phyloP scores from a whole-genome alignment of 2,797 vertebrate genomes.

The Hemibagrus guttatus region DNA sequence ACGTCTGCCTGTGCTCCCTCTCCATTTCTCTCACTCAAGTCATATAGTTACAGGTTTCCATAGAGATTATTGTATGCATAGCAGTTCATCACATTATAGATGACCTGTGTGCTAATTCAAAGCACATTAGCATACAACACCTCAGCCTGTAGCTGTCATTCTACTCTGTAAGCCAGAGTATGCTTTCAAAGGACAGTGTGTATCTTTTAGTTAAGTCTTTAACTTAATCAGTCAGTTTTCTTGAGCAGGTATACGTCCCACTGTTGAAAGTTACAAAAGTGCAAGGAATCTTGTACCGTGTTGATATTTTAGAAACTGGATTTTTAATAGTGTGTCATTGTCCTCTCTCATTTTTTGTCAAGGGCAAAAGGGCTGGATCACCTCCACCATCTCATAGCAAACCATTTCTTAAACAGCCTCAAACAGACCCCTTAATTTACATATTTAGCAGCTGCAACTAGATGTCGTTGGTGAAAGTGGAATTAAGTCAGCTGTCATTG shows the following conservation, averaged over 20 bases:
- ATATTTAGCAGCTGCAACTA: not conserved
- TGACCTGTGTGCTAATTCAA: not conserved
- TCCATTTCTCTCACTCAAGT: not conserved
- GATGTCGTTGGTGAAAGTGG: not conserved
- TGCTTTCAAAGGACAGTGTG: not conserved
- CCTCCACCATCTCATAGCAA: not conserved
- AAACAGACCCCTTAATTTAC: not conserved
- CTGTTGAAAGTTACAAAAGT: not conserved
- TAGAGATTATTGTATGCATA: not conserved
- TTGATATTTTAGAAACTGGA: not conserved
- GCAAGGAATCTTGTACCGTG: not conserved
- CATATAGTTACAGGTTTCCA: not conserved
- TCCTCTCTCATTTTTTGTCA: not conserved
- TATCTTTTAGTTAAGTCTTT: not conserved
- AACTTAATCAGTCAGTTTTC: not conserved
- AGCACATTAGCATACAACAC: not conserved
- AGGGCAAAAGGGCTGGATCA: not conserved
- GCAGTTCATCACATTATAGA: not conserved
- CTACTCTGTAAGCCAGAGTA: not conserved
- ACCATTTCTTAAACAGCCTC: not conserved
- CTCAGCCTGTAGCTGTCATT: not conserved
- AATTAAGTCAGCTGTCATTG: not conserved
- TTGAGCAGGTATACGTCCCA: not conserved
- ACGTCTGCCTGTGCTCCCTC: not conserved
- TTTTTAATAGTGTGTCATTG: not conserved